phyloP scores from a whole-genome alignment of 1,140 invertebrate genomes.

The Linepithema humile region DNA sequence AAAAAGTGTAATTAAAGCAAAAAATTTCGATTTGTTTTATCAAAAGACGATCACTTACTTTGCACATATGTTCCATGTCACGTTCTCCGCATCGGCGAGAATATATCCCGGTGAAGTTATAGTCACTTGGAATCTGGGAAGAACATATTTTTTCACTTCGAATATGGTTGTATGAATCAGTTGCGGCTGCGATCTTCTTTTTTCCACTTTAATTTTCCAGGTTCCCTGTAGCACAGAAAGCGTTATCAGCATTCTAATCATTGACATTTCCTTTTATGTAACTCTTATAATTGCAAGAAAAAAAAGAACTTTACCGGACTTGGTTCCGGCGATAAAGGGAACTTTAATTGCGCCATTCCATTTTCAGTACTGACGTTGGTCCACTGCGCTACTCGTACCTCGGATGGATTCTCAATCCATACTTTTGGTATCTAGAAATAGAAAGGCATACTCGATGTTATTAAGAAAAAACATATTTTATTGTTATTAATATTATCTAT shows the following conservation, averaged over 20 bases:
- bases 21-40: slow-evolving; percentile 8
- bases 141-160: slow-evolving; percentile 87
- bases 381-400: slow-evolving; percentile 86
- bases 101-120: slow-evolving; percentile 87
- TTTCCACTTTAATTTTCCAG: slow-evolving; percentile 85
- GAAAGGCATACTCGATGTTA: neutral
- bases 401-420: slow-evolving; percentile 87
- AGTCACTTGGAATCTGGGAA: slow-evolving; percentile 88
- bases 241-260: neutral
- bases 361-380: slow-evolving; percentile 83
- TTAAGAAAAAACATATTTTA: neutral
- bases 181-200: slow-evolving; percentile 76
- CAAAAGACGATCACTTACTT: slow-evolving; percentile 81
- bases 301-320: slow-evolving; percentile 77
- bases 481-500: neutral
- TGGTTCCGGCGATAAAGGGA: slow-evolving; percentile 85
- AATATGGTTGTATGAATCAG: slow-evolving; percentile 83
- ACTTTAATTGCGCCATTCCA: slow-evolving; percentile 85
- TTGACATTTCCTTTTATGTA: neutral
- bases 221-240: slow-evolving; percentile 80
- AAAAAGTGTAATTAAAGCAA: neutral
- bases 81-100: slow-evolving; percentile 83
- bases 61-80: slow-evolving; percentile 86
- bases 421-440: slow-evolving; percentile 84
- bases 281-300: neutral